Evolutionary conservation across 2,888 invertebrate genomes (phyloP).

Genomic region (Dorcus hopei): DNA sequence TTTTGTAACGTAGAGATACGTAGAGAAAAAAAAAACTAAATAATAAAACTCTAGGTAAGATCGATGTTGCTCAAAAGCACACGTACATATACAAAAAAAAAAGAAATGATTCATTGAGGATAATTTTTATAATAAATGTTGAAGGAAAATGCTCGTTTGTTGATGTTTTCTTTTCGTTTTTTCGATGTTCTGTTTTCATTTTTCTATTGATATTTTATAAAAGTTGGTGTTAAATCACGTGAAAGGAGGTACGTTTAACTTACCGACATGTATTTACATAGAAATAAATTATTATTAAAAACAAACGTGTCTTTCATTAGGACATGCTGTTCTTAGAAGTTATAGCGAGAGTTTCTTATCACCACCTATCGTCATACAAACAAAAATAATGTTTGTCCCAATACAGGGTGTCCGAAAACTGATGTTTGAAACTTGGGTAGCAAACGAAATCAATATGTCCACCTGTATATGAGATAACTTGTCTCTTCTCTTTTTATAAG

Average conservation of each 20-base stretch:
- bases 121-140: conserved; percentile 25
- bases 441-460: too few species aligned
- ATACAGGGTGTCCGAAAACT: too few species aligned
- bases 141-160: conserved; percentile 24
- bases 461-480: too few species aligned
- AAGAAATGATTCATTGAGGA: conserved; percentile 24
- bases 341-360: too few species aligned
- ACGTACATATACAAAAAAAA: conserved; percentile 22
- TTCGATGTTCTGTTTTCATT: conserved; percentile 20
- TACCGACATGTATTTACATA: conserved; percentile 29
- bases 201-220: conserved; percentile 24
- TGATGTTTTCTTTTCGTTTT: conserved; percentile 27
- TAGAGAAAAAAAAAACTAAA: conserved; percentile 18
- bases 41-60: conserved; percentile 18
- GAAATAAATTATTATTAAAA: conserved; percentile 23
- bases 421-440: too few species aligned
- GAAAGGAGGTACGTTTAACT: conserved; percentile 24
- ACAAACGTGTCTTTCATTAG: background rate
- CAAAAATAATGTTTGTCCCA: too few species aligned
- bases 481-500: too few species aligned
- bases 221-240: conserved; percentile 26
- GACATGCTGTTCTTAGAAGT: too few species aligned
- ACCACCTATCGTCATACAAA: too few species aligned
- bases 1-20: conserved; percentile 24
- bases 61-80: conserved; percentile 28